Base-by-base conservation (phyloP, 2,888 invertebrate species). In the Digitonthophagus gazella region DNA sequence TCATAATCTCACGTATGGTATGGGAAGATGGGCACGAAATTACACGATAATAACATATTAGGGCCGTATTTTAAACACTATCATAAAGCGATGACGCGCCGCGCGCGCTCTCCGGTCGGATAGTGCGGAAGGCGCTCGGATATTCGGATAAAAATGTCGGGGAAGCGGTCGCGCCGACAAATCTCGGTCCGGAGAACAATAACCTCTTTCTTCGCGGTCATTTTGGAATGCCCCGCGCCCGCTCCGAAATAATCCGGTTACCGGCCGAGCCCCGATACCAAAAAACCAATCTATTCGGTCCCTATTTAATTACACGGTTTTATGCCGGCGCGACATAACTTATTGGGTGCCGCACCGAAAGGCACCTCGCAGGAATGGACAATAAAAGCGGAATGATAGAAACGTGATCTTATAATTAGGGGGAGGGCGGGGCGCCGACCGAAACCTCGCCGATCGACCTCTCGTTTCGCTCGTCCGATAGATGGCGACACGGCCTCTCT, bases 331-430 rank as follows among this genome's bases (percentile, higher is more conserved):
- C 72, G 66, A 73, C 75, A 75, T 76, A 76, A 76, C 72, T 75
- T 74, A 75, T 72, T 64, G 65, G 28, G 70, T 11, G 64, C 64
- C 67, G 70, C 70, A 67, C 69, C 71, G 58, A 72, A 72, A 73
- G 15, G 15, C 58, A 15, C 58, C 65, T 15, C 20, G 58, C 22
- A 67, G 44, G 74, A 77, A 76, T 75, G 77, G 77, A 79, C 79
- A 80, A 79, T 80, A 78, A 78, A 78, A 78, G 76, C 74, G 76
- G 80, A 80, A 80, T 80, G 79, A 79, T 78, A 80, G 79, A 80
- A 79, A 80, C 80, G 80, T 80, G 80, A 80, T 77, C 78, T 75
- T 74, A 77, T 79, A 79, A 79, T 80, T 79, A 79, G 78, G 76
- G 75, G 75, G 74, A 74, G 75, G 79, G 78, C 78, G 78, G 77